A percentile compares a stretch with the other conserved stretches of the same genome.
phyloP scores from a whole-genome alignment of 2,888 invertebrate species.

The Troides oblongomaculatus region DNA sequence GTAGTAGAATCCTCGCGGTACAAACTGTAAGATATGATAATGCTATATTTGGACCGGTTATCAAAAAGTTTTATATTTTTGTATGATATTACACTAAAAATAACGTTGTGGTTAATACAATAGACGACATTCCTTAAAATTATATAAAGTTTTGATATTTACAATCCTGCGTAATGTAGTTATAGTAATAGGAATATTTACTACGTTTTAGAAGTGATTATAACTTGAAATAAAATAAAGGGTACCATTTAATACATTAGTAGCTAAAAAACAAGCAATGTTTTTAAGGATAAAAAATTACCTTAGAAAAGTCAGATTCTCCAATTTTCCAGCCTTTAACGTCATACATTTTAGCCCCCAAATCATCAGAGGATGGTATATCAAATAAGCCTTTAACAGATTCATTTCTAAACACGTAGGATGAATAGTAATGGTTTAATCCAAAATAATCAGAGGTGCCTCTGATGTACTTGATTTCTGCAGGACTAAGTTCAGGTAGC shows the following conservation, averaged over 20 bases:
- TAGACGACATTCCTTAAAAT: too few relatives aligned
- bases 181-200: too few relatives aligned
- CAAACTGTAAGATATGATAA: conserved; percentile 42
- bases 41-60: too few relatives aligned
- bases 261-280: too few relatives aligned
- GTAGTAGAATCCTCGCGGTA: conserved; percentile 78
- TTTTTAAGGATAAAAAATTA: conserved; percentile 13
- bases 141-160: too few relatives aligned
- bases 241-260: too few relatives aligned
- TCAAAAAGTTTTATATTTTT: too few relatives aligned
- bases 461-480: conserved; percentile 28
- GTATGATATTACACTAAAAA: too few relatives aligned
- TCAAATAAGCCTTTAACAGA: conserved; percentile 28
- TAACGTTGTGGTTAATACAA: too few relatives aligned
- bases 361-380: conserved; percentile 41
- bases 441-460: conserved; percentile 30
- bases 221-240: too few relatives aligned
- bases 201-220: too few relatives aligned
- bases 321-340: conserved; percentile 33
- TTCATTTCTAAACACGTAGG: conserved; percentile 28
- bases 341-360: conserved; percentile 30
- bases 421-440: conserved; percentile 28
- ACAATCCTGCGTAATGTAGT: too few relatives aligned
- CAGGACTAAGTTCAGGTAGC: conserved; percentile 25
- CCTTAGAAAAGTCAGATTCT: conserved; percentile 33